A percentile compares a stretch with the other conserved stretches of the same genome.
These are phyloP conservation scores for Tachina lurida DNA, from an alignment of 2,888 invertebrate genomes.

Conservation along the genomic window DNA sequence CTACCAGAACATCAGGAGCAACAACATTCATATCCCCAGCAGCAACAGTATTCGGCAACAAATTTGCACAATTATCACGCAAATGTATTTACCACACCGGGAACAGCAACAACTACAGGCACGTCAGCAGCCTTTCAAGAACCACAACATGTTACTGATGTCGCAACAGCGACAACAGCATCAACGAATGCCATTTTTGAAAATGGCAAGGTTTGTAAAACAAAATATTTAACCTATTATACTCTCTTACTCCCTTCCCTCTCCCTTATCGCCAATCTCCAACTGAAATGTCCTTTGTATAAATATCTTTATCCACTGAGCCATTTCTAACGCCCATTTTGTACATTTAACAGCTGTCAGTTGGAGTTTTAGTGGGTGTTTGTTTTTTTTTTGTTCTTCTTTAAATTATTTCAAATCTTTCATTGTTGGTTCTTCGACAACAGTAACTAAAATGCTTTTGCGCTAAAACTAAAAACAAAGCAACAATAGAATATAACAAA, in stretches of 20 bases:
- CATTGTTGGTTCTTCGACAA: slow-evolving; percentile 44
- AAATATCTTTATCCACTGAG: neutral
- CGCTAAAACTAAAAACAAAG: slow-evolving; percentile 9
- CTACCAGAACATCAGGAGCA: slow-evolving; percentile 75
- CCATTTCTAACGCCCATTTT: slow-evolving; percentile 17
- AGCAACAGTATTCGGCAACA: slow-evolving; percentile 73
- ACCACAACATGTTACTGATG: slow-evolving; percentile 70
- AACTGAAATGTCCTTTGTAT: slow-evolving; percentile 6
- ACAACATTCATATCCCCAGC: slow-evolving; percentile 71
- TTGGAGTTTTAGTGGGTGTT: neutral
- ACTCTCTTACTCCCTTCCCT: neutral
- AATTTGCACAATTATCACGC: slow-evolving; percentile 75
- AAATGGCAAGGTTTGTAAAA: slow-evolving; percentile 80
- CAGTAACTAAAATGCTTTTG: slow-evolving; percentile 49
- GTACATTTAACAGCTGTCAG: neutral
- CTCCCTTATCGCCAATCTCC: neutral
- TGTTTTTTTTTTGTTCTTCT: neutral
- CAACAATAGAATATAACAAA: slow-evolving; percentile 24
- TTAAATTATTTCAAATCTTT: slow-evolving; percentile 58
- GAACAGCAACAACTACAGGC: slow-evolving; percentile 62
- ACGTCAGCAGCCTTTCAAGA: slow-evolving; percentile 63
- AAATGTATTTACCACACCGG: slow-evolving; percentile 78
- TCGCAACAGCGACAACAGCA: slow-evolving; percentile 51
- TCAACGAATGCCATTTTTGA: slow-evolving; percentile 79
- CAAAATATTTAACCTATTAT: slow-evolving; percentile 23